Base-by-base conservation (phyloP, 1,140 invertebrate species). In the Drosophila arawakana region DNA sequence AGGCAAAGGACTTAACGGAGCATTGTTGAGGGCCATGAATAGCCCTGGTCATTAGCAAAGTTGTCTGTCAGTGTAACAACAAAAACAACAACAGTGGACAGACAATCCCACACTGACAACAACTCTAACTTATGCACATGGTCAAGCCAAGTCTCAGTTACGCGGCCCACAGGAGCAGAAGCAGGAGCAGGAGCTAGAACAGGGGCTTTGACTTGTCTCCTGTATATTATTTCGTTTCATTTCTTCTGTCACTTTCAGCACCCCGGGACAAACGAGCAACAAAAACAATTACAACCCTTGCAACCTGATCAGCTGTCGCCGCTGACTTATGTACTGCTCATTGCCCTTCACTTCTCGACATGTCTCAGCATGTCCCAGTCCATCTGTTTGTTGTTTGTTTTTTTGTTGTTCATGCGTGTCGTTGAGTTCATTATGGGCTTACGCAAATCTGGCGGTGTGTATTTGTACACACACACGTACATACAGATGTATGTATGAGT, bases 401-500 rank as follows among this genome's bases (percentile, higher is more conserved):
- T 67, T 57, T 50, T 83, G 61, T 81, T 69, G 69, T 80, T 57
- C 66, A 80, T 81, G 80, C 80, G 76, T 80, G 80, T 83, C 80
- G 76, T 63, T 78, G 77, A 84, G 81, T 83, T 83, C 81, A 83
- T 86, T 81, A 85, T 81, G 75, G 63, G 71, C 81, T 86, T 85
- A 78, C 73, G 78, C 18, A 21, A 21, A 54, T 47, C 8, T 46
- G 35, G 18, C 15, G 47, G 18, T 66, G 35, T 39, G 55, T 41
- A 39, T 21, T n/a, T 39, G 41, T 63, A 3, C 35, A 13, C 34
- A 34, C 25, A 30, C 3, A 30, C 25, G 3, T 6, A 30, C 25
- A 30, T 30, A 25, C 4, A 25, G 2, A 25, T 25, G 4, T 49
- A 10, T 71, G 21, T 57, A 54, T 35, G 25, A 46, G 41, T 44